phyloP scores from a whole-genome alignment of 1,140 invertebrate species.

The Trialeurodes vaporariorum region DNA sequence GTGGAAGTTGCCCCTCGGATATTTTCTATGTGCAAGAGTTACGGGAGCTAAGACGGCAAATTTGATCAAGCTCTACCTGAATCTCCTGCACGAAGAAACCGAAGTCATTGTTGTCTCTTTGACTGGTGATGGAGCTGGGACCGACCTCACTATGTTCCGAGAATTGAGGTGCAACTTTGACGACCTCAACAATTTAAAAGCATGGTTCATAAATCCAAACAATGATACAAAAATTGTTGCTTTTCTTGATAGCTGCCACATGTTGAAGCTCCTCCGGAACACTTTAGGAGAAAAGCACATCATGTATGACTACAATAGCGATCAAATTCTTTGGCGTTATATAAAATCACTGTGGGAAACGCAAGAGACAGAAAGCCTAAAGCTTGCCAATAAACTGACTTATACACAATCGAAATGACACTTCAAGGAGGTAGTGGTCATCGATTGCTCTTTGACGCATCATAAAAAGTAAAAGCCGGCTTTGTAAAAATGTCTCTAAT shows the following conservation, averaged over 20 bases:
- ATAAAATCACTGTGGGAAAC: not conserved
- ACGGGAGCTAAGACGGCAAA: constrained; percentile 12
- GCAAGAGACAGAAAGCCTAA: not conserved
- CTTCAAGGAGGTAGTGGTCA: too few relatives aligned
- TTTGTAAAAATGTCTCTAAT: too few relatives aligned
- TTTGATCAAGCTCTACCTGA: constrained; percentile 21
- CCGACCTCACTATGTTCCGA: constrained; percentile 23
- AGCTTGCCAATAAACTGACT: constrained; percentile 4
- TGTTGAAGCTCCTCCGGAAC: constrained; percentile 23
- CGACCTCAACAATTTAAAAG: constrained; percentile 16
- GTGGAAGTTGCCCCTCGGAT: constrained; percentile 10
- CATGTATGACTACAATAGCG: not conserved
- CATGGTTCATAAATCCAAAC: constrained; percentile 17
- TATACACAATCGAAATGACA: not conserved
- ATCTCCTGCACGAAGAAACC: constrained; percentile 22
- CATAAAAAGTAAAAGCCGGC: too few relatives aligned
- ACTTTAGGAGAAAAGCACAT: constrained; percentile 14
- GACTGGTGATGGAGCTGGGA: constrained; percentile 29
- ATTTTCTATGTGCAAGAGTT: constrained; percentile 8
- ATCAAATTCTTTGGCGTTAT: not conserved
- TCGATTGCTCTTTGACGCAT: too few relatives aligned
- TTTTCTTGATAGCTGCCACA: constrained; percentile 22
- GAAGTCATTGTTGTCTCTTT: constrained; percentile 25
- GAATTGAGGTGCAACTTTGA: constrained; percentile 20
- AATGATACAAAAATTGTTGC: constrained; percentile 13